Percentiles rank a stretch among this genome's conserved stretches.
phyloP scores from a whole-genome alignment of 1,140 invertebrate species.

The Carcinoscorpius rotundicauda region DNA sequence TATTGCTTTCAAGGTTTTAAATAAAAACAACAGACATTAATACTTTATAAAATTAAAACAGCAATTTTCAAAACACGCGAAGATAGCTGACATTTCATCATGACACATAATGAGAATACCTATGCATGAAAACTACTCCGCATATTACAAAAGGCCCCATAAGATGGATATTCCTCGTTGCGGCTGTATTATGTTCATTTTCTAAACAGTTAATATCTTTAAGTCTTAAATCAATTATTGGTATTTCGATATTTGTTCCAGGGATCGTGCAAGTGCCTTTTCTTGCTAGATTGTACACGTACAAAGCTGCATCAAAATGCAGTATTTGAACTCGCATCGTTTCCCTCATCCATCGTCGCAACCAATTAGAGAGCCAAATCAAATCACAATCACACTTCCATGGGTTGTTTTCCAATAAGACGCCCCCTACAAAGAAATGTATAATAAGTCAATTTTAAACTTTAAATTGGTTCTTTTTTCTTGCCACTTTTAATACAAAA shows the following conservation, averaged over 20 bases:
- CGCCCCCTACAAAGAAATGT: slow-evolving; percentile 48
- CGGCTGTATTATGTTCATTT: slow-evolving; percentile 1
- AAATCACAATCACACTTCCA: slow-evolving; percentile 73
- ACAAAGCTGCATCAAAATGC: slow-evolving; percentile 40
- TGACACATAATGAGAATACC: too few relatives aligned
- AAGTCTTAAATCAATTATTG: slow-evolving; percentile 54
- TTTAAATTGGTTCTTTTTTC: background rate
- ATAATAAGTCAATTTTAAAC: background rate
- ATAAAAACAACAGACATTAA: too few relatives aligned
- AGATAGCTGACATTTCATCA: too few relatives aligned
- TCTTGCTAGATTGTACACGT: slow-evolving; percentile 36
- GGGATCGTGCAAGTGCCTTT: slow-evolving; percentile 51
- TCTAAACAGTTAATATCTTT: slow-evolving; percentile 45
- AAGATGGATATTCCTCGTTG: background rate
- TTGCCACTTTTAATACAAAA: too few relatives aligned
- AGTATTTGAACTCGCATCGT: slow-evolving; percentile 55
- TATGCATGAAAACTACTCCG: too few relatives aligned
- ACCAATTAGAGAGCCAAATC: slow-evolving; percentile 77
- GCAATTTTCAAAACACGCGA: too few relatives aligned
- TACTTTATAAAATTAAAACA: too few relatives aligned
- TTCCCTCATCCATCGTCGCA: slow-evolving; percentile 67
- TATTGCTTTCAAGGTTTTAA: too few relatives aligned
- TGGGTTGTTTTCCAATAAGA: slow-evolving; percentile 68
- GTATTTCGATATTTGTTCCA: slow-evolving; percentile 42
- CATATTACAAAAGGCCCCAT: too few relatives aligned